Conservation (phyloP, 2,888 invertebrate genomes). For the Platypus cylindrus region DNA sequence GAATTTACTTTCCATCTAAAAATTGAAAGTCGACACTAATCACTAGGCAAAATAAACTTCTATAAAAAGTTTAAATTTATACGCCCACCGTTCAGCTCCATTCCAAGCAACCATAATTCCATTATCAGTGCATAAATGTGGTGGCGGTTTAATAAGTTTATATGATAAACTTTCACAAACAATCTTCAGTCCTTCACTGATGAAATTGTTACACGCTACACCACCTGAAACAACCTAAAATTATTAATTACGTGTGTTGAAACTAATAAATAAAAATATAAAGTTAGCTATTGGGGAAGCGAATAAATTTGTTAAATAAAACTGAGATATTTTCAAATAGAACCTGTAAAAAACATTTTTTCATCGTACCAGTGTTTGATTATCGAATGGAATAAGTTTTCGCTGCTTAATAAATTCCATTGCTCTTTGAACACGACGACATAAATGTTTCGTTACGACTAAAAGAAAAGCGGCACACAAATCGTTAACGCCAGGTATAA, state of each 20-base stretch:
- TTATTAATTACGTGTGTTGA: too few relatives aligned
- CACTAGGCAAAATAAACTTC: background rate
- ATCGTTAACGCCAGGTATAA: conserved; percentile 65
- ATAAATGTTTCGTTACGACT: conserved; percentile 62
- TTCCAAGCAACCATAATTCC: conserved; percentile 99
- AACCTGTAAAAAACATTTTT: conserved; percentile 2
- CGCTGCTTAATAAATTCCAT: conserved; percentile 55
- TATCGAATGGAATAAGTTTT: conserved; percentile 46
- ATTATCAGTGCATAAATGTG: conserved; percentile 88
- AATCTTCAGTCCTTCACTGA: conserved; percentile 54
- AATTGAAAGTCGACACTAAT: conserved; percentile 7
- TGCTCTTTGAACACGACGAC: conserved; percentile 71
- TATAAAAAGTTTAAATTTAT: too few relatives aligned
- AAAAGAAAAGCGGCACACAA: conserved; percentile 78
- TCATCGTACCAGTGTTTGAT: conserved; percentile 44
- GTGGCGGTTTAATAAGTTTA: conserved; percentile 62
- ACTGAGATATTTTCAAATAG: background rate
- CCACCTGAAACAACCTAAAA: conserved; percentile 83
- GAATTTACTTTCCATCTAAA: conserved; percentile 28
- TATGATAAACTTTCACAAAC: conserved; percentile 55
- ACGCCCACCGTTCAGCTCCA: conserved; percentile 69
- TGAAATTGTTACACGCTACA: conserved; percentile 84
- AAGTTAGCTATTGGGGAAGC: too few relatives aligned
- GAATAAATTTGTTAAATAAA: conserved; percentile 2
- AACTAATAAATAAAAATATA: too few relatives aligned